phyloP scores from a whole-genome alignment of 2,888 invertebrate genomes.

The Cosmorhoe ocellata region DNA sequence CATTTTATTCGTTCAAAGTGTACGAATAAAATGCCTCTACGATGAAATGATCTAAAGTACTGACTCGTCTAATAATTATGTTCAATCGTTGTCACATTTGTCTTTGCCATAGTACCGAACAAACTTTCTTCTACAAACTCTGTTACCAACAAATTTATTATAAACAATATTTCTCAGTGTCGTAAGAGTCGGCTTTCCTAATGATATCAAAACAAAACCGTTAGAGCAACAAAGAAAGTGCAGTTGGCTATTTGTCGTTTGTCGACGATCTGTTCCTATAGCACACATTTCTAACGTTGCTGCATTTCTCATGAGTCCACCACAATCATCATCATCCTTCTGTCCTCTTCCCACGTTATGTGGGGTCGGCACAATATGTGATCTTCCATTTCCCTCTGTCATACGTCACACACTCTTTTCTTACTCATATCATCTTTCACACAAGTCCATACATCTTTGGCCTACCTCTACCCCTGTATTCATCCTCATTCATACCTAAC shows the following conservation, averaged over 20 bases:
- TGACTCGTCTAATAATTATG: too few relatives aligned
- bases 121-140: conserved; percentile 56
- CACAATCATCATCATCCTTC: neutral
- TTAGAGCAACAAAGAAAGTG: conserved; percentile 73
- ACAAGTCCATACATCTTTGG: too few relatives aligned
- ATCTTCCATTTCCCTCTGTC: too few relatives aligned
- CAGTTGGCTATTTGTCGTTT: conserved; percentile 60
- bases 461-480: too few relatives aligned
- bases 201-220: conserved; percentile 78
- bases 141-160: conserved; percentile 53
- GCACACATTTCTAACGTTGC: neutral
- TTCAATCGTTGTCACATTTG: conserved; percentile 55
- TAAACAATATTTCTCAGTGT: conserved; percentile 70
- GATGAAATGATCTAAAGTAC: too few relatives aligned
- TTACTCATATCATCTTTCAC: too few relatives aligned
- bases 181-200: conserved; percentile 67
- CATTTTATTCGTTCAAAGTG: too few relatives aligned
- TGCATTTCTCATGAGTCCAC: neutral
- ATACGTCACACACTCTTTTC: too few relatives aligned
- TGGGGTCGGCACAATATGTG: too few relatives aligned
- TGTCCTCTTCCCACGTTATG: too few relatives aligned
- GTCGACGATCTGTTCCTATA: conserved; percentile 10
- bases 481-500: too few relatives aligned
- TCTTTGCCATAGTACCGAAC: conserved; percentile 51
- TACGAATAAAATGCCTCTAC: too few relatives aligned